These are phyloP conservation scores for Hydrolagus colliei DNA, from an alignment of 2,797 vertebrate genomes.

Conservation along the genomic window DNA sequence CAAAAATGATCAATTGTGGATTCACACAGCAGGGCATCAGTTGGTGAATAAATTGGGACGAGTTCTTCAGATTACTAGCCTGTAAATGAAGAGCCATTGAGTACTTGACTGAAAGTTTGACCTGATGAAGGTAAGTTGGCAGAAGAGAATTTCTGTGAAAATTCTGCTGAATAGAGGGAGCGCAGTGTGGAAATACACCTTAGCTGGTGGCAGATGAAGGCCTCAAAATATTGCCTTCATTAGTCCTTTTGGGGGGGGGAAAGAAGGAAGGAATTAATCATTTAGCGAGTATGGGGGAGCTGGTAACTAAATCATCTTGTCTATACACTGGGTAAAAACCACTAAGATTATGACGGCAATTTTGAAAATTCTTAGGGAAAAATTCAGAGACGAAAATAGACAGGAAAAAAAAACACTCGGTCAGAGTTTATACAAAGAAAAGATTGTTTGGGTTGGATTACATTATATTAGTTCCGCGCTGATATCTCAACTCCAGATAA, in stretches of 20 bases:
- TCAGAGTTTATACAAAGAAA: slow-evolving; percentile 1
- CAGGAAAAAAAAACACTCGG: slow-evolving; percentile 5
- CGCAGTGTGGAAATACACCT: neutral
- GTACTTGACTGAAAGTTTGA: too few species aligned
- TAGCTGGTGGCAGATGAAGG: neutral
- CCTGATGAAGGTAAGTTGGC: too few species aligned
- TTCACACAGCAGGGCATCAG: too few species aligned
- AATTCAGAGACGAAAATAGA: neutral
- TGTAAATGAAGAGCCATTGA: too few species aligned
- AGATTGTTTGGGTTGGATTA: slow-evolving; percentile 10
- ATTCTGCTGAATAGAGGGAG: neutral
- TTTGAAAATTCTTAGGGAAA: slow-evolving; percentile 4
- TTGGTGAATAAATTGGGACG: too few species aligned
- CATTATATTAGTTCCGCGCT: slow-evolving; percentile 14
- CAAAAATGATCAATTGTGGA: too few species aligned
- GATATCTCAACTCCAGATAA: neutral
- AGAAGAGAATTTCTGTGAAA: neutral
- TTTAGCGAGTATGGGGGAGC: neutral
- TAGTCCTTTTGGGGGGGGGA: neutral
- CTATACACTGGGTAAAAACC: neutral
- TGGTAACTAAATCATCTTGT: neutral
- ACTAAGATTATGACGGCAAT: neutral
- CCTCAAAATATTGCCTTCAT: neutral
- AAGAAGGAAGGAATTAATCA: neutral
- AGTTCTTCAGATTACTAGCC: too few species aligned